Base-by-base conservation (phyloP, 2,888 invertebrate genomes). In the Atrina japonica region DNA sequence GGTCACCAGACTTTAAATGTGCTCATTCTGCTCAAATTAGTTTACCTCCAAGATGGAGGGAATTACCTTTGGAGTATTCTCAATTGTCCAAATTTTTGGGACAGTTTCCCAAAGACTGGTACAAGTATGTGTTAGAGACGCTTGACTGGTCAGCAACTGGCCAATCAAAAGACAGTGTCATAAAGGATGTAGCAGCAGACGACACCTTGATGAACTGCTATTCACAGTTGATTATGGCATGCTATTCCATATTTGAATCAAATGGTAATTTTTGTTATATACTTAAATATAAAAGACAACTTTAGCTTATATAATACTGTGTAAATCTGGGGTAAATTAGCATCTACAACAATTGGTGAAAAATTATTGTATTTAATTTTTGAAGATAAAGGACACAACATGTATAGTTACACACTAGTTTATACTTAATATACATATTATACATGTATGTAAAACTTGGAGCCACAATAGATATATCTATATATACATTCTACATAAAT, bases 191-290 rank as follows among this genome's bases (percentile, higher is more conserved):
- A 3, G 76, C 74, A 5, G 73, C 68, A 6, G 86, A 88, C 74
- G 83, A 84, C 61, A 75, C 82, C 14, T 76, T 88, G 64, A 76
- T 81, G 53, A 83, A 85, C 61, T 83, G 85, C 59, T 89, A 88
- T 75, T 79, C 83, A 47, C 86, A 86, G 74, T 78, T 89, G 6
- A 85, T 86, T n/a, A 87, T 89, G 86, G 85, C 87, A 25, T 89
- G 89, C 66, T 86, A 84, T 66, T 86, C 84, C 18, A 84, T 87
- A 72, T 87, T 86, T 80, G 87, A 86, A 53, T 73, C 76, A n/a
- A 84, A 83, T 77, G 85, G 87, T 87, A 65, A 61, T n/a, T n/a
- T n/a, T n/a, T n/a, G n/a, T n/a, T n/a, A n/a, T n/a, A n/a, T n/a
- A n/a, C n/a, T n/a, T n/a, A n/a, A n/a, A n/a, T n/a, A n/a, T n/a